A percentile compares a stretch with the other conserved stretches of the same genome.
phyloP scores from a whole-genome alignment of 2,888 invertebrate genomes.

The Netelia inedita region DNA sequence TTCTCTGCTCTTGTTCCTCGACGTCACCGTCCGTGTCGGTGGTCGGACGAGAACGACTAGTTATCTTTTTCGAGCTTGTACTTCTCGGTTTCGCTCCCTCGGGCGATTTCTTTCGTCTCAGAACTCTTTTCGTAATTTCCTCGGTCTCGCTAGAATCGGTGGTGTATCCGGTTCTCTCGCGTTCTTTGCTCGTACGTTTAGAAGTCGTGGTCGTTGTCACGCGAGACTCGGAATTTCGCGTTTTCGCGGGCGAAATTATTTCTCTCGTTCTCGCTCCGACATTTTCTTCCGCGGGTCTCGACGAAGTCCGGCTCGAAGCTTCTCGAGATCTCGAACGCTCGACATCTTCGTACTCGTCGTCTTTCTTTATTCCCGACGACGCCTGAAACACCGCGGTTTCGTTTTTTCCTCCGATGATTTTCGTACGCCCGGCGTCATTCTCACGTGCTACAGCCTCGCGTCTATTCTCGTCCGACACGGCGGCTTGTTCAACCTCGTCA shows the following conservation, averaged over 20 bases:
- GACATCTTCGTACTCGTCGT: neutral
- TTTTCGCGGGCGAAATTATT: neutral
- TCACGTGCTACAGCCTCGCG: constrained; percentile 55
- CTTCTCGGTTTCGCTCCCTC: constrained; percentile 64
- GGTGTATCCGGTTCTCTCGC: constrained; percentile 71
- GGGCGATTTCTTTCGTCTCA: constrained; percentile 74
- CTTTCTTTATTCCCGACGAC: neutral
- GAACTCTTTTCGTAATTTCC: constrained; percentile 41
- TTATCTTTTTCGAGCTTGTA: constrained; percentile 29
- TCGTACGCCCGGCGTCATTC: constrained; percentile 25
- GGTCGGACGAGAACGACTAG: constrained; percentile 64
- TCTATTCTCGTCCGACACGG: constrained; percentile 63
- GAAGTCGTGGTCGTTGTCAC: neutral
- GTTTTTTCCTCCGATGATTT: constrained; percentile 31
- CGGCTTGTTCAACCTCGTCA: constrained; percentile 39
- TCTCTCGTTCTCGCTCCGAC: constrained; percentile 4
- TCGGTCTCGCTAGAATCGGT: constrained; percentile 79
- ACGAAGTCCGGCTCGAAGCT: neutral
- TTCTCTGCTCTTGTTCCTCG: constrained; percentile 57
- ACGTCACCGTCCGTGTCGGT: constrained; percentile 66
- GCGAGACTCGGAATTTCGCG: constrained; percentile 27
- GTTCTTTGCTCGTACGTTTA: constrained; percentile 64
- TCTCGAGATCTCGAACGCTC: neutral
- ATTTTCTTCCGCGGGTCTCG: neutral
- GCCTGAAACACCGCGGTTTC: constrained; percentile 24